Evolutionary conservation across 92 coral and sea anemone species (phyloP).

Genomic region (Epizoanthus ramosus): DNA sequence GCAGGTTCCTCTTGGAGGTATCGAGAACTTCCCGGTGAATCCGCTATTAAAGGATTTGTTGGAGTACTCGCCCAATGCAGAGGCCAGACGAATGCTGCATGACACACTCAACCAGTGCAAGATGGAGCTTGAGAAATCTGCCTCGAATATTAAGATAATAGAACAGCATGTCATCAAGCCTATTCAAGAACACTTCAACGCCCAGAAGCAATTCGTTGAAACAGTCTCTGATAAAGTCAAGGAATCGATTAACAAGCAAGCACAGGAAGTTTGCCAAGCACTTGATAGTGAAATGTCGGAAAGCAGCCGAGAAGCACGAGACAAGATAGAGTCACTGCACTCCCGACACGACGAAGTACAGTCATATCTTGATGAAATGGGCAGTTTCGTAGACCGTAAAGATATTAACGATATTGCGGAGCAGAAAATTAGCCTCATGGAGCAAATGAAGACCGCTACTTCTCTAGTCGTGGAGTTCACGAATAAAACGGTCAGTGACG

Average conservation of each 20-base stretch:
- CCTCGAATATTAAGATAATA: neutral
- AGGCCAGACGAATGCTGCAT: neutral
- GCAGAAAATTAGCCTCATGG: neutral
- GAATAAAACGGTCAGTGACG: no score
- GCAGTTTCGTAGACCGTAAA: neutral
- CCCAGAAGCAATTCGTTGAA: neutral
- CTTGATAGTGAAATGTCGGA: neutral
- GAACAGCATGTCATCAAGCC: neutral
- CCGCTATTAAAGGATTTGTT: neutral
- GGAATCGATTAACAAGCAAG: neutral
- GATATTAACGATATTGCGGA: neutral
- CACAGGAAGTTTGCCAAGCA: neutral
- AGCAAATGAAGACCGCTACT: no score
- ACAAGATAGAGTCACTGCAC: neutral
- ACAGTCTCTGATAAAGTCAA: neutral
- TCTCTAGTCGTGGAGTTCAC: no score
- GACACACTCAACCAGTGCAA: neutral
- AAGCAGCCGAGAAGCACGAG: neutral
- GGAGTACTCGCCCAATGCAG: conserved; percentile 1
- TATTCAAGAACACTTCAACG: neutral
- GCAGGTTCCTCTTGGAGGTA: neutral
- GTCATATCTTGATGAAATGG: neutral
- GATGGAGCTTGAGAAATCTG: neutral
- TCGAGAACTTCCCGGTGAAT: neutral
- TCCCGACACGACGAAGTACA: neutral